phyloP scores from a whole-genome alignment of 1,140 invertebrate species.

The Penaeus chinensis region DNA sequence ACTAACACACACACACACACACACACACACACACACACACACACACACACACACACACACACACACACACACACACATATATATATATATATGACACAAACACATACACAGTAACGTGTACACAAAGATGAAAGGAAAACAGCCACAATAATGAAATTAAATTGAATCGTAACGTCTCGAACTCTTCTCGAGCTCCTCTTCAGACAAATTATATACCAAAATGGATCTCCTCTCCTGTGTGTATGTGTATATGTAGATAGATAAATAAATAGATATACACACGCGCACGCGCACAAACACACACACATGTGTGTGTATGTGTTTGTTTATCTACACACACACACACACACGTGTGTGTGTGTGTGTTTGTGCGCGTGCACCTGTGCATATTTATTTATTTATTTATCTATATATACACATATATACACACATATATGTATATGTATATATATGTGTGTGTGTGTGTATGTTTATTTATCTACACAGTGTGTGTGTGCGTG shows the following conservation, averaged over 20 bases:
- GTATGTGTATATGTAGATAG: slow-evolving; percentile 4
- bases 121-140: too few relatives aligned
- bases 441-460: background rate
- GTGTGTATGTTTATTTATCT: background rate
- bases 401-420: slow-evolving; percentile 11
- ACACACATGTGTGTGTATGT: background rate
- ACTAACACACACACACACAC: background rate
- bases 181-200: too few relatives aligned
- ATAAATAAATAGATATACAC: background rate
- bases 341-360: background rate
- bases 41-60: background rate
- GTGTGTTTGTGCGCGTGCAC: background rate
- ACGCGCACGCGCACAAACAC: background rate
- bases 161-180: too few relatives aligned
- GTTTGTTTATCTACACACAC: background rate
- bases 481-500: background rate
- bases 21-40: background rate
- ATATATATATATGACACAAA: slow-evolving; percentile 10
- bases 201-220: too few relatives aligned
- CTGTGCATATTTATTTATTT: slow-evolving; percentile 6
- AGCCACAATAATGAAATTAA: too few relatives aligned
- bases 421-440: background rate
- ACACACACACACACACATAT: slow-evolving; percentile 17
- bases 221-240: background rate
- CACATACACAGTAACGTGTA: too few relatives aligned